Evolutionary conservation across 1,140 invertebrate species (phyloP), one percentile per base, ranked within the genome.

Genomic region (Zophobas atratus): DNA sequence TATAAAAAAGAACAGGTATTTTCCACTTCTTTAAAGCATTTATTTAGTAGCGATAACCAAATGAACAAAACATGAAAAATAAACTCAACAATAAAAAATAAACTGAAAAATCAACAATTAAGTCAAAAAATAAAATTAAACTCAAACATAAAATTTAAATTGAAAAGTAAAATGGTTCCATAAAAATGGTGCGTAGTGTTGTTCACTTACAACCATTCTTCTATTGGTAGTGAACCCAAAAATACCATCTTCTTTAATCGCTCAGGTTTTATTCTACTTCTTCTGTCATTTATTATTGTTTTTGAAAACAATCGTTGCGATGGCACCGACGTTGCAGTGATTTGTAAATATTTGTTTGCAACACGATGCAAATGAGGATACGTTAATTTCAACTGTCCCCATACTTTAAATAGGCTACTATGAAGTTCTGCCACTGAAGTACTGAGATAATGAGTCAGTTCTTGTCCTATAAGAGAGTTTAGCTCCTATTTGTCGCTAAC

Each of bases 291-390:
- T 20, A 56, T 20, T 5, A 56, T 56, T 5, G 3, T n/a, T 20
- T 56, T 56, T 20, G 53, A 56, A 56, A 56, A 56, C 20, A 56
- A 35, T 3, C 53, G 53, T 56, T 56, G 3, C 53, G 53, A 4
- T 20, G 53, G 53, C 3, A 56, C 53, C 5, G 53, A 56, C 3
- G 53, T 56, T 35, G 53, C 53, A 5, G 53, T 4, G 20, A 56
- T 56, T 56, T 56, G 53, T n/a, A 56, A 35, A 35, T 56, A 56
- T n/a, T 56, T 35, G 3, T 5, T 4, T 5, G 53, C 53, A 5
- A 56, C 20, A 5, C 3, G n/a, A 56, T 56, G 20, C n/a, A 56
- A 5, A 5, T 20, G 4, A 4, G 53, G 53, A 56, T 5, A 56
- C 3, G 4, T 35, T 5, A 56, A 5, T 56, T 56, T 20, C 3